Percentiles rank a stretch among this genome's conserved stretches.
phyloP scores from a whole-genome alignment of 2,113 vertebrate species.

The Bolborhynchus lineola region DNA sequence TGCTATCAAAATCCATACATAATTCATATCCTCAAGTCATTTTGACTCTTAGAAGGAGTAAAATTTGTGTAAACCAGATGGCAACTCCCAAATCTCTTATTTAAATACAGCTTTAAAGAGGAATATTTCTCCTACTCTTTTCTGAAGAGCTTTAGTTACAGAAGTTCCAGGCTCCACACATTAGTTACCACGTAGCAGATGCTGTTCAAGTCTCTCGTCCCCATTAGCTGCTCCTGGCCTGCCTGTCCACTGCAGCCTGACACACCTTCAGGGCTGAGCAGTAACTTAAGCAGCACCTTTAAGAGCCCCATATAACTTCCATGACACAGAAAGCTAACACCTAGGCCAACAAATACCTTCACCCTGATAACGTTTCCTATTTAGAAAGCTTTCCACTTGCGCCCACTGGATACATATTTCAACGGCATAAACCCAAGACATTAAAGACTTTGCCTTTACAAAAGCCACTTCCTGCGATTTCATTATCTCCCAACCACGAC shows the following conservation, averaged over 20 bases:
- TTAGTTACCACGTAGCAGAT: accelerated
- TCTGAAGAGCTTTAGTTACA: neutral
- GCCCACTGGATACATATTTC: too few species aligned
- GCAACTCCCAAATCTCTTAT: neutral
- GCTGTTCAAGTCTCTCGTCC: neutral
- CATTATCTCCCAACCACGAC: neutral
- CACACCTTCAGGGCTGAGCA: neutral
- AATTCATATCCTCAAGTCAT: neutral
- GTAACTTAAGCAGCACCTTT: neutral
- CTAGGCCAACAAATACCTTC: neutral
- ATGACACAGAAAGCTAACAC: neutral
- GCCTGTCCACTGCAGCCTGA: neutral
- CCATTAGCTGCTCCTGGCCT: accelerated
- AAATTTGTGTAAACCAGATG: neutral
- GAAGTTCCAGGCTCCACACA: neutral
- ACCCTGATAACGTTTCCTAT: neutral
- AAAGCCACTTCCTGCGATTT: conserved; percentile 50
- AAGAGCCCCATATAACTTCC: neutral
- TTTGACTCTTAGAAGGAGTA: neutral
- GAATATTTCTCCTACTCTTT: neutral
- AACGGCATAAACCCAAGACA: neutral
- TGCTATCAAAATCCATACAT: accelerated
- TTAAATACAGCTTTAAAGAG: neutral
- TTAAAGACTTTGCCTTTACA: neutral
- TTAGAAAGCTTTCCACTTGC: neutral